These are phyloP conservation scores for Tricholauxania praeusta DNA, from an alignment of 2,888 invertebrate genomes.

Conservation along the genomic window DNA sequence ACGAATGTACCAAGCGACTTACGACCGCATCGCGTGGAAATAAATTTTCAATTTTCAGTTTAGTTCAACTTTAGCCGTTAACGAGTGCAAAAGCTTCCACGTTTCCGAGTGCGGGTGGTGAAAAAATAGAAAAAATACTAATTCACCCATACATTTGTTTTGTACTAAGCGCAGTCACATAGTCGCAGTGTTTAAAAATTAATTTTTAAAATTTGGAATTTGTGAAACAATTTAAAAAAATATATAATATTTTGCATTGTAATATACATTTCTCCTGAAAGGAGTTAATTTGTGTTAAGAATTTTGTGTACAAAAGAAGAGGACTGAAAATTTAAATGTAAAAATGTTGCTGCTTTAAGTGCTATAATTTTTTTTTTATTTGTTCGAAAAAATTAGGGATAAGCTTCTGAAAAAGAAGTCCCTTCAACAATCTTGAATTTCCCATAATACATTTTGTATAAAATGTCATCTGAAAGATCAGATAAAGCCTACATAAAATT, in stretches of 20 bases:
- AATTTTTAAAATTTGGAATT: constrained; percentile 4
- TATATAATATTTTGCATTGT: not conserved
- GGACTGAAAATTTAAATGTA: not conserved
- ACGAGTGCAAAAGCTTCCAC: constrained; percentile 63
- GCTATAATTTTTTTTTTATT: too few species aligned
- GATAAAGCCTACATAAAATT: too few species aligned
- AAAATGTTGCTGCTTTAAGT: too few species aligned
- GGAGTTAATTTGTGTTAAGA: not conserved
- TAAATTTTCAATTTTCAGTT: constrained; percentile 49
- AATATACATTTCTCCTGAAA: not conserved
- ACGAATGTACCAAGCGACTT: not conserved
- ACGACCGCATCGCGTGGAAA: constrained; percentile 9
- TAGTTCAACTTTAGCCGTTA: constrained; percentile 67
- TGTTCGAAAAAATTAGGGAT: too few species aligned
- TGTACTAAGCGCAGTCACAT: not conserved
- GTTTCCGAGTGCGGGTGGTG: constrained; percentile 52
- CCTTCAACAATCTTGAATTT: too few species aligned
- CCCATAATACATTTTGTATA: too few species aligned
- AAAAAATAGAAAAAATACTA: constrained; percentile 12
- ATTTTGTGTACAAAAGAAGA: not conserved
- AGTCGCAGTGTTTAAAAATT: constrained; percentile 13
- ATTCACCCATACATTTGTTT: not conserved
- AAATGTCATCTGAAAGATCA: too few species aligned
- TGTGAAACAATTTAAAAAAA: not conserved
- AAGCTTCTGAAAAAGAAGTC: too few species aligned